Evolutionary conservation across 2,888 invertebrate species (phyloP).

Genomic region (Orthosia gothica): DNA sequence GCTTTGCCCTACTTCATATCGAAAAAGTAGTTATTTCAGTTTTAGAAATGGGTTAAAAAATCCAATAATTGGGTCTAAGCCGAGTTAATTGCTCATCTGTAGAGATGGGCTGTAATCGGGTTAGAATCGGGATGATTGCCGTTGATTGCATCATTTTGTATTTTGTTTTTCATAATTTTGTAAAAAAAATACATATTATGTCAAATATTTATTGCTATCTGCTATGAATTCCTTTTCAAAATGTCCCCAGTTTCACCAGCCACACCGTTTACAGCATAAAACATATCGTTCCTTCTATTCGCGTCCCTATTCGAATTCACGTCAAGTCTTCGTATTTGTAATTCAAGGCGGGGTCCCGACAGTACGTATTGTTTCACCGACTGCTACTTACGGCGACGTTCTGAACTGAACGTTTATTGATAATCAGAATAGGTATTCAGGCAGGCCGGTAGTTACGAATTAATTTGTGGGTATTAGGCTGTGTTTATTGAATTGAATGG

Average conservation of each 20-base stretch:
- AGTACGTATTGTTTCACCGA: constrained; percentile 89
- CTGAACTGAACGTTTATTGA: constrained; percentile 62
- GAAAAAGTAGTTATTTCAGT: too few relatives aligned
- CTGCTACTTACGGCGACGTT: constrained; percentile 73
- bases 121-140: too few relatives aligned
- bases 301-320: constrained; percentile 87
- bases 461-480: constrained; percentile 60
- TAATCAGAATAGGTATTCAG: constrained; percentile 64
- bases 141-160: too few relatives aligned
- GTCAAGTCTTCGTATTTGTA: constrained; percentile 89
- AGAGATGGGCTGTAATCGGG: too few relatives aligned
- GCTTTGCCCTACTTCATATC: too few relatives aligned
- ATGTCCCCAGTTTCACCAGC: constrained; percentile 10
- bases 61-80: background rate
- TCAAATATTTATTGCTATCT: too few relatives aligned
- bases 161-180: too few relatives aligned
- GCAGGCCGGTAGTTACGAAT: constrained; percentile 62
- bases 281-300: constrained; percentile 52
- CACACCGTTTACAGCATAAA: constrained; percentile 31
- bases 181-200: too few relatives aligned
- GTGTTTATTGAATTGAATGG: constrained; percentile 50
- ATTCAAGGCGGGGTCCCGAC: constrained; percentile 87
- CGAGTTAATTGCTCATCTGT: too few relatives aligned
- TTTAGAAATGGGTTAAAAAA: background rate
- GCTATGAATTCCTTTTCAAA: background rate